These are phyloP conservation scores for Odocoileus hemionus DNA, from an alignment of 2,113 vertebrate genomes.

Conservation along the genomic window DNA sequence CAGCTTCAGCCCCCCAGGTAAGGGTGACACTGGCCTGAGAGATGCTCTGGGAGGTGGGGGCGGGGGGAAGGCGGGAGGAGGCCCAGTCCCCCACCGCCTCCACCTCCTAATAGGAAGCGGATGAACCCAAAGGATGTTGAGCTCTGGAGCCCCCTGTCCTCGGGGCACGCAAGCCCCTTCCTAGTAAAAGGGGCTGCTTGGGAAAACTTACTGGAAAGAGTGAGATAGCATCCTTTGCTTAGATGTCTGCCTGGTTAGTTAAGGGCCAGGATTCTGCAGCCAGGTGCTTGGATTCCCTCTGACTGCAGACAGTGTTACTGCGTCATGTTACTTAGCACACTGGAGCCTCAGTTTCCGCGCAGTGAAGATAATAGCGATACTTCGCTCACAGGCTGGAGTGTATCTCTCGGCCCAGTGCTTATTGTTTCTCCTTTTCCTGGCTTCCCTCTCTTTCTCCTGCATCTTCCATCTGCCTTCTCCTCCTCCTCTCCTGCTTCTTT, in stretches of 20 bases:
- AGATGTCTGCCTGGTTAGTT: background rate
- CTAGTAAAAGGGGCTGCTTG: rapidly evolving
- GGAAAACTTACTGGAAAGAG: background rate
- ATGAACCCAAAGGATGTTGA: background rate
- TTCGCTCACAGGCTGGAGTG: rapidly evolving
- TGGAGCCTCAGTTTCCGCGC: background rate
- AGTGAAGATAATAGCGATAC: background rate
- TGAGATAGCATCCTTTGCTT: background rate
- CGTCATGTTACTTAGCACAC: rapidly evolving
- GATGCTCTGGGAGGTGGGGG: rapidly evolving
- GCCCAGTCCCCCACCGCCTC: rapidly evolving
- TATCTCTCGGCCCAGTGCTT: rapidly evolving
- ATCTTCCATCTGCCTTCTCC: background rate
- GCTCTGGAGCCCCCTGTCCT: rapidly evolving
- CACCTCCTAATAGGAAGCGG: rapidly evolving
- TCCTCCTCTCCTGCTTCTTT: background rate
- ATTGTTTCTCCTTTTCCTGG: too few relatives aligned
- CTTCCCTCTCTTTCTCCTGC: too few relatives aligned
- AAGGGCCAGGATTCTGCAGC: background rate
- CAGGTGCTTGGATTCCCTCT: background rate
- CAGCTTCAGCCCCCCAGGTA: constrained; percentile 91
- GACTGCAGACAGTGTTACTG: too few relatives aligned
- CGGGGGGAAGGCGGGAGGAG: background rate
- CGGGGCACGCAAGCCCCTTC: rapidly evolving
- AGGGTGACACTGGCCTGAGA: rapidly evolving